Percentiles rank a stretch among this genome's conserved stretches.
phyloP scores from a whole-genome alignment of 2,113 vertebrate species.

The Eurypyga helias region DNA sequence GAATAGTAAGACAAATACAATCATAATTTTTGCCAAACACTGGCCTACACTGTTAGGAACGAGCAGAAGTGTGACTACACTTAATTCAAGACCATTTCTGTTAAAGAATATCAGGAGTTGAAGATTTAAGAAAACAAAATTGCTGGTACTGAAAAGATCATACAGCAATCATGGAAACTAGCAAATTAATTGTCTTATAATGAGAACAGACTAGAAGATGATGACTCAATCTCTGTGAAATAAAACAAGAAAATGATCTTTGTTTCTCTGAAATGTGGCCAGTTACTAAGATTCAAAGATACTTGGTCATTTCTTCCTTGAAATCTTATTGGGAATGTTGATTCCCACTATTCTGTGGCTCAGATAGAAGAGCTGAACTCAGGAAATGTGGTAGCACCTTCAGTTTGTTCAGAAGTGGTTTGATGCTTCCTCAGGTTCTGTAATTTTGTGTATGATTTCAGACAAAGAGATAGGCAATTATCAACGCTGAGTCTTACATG shows the following conservation, averaged over 20 bases:
- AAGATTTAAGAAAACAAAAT: not conserved
- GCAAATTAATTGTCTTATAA: not conserved
- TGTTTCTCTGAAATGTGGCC: not conserved
- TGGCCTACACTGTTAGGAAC: not conserved
- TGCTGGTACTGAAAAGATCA: not conserved
- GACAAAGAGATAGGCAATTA: not conserved
- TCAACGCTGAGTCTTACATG: not conserved
- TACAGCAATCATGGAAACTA: not conserved
- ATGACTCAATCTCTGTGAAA: not conserved
- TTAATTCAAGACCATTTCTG: not conserved
- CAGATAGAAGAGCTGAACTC: not conserved
- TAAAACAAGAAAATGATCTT: not conserved
- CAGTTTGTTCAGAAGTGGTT: not conserved
- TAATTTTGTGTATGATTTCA: not conserved
- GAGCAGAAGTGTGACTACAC: not conserved
- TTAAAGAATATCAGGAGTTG: not conserved
- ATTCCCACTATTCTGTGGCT: not conserved
- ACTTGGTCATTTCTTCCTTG: not conserved
- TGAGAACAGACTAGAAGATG: not conserved
- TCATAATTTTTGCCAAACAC: rapidly evolving
- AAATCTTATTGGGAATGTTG: not conserved
- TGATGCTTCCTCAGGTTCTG: not conserved
- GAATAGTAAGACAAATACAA: not conserved
- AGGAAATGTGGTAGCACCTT: not conserved
- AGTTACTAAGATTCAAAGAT: not conserved